Evolutionary conservation across 2,888 invertebrate genomes (phyloP), one percentile per base, ranked within the genome.

Genomic region (Cantharis lateralis): DNA sequence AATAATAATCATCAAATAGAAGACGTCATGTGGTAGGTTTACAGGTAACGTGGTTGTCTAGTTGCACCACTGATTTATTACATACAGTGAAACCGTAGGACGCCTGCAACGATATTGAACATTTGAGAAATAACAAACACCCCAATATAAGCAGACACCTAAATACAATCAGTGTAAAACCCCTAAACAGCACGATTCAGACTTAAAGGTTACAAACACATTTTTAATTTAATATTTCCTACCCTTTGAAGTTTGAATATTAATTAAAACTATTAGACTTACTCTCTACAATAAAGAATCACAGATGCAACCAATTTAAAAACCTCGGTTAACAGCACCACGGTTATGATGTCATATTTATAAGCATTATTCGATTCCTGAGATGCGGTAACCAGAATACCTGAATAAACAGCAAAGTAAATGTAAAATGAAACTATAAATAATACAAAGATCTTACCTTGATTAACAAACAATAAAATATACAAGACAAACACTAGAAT

Each of bases 321-420:
- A 69, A 95, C 89, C 90, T 98, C 98, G 7, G 97, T 96, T 77
- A 97, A 87, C 79, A 98, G 90, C 26, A 98, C 97, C 62, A 96
- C 97, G 15, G 95, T 93, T 1, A 95, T 93, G 28, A 95, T 95
- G 85, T 96, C 96, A 86, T 98, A 98, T 81, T 92, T 92, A 88
- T 98, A 98, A 32, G 91, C 91, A 84, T 95, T 95, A 86, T 94
- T 92, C 70, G 92, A 90, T 81, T 93, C 92, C 89, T 98, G 97
- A 1, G 97, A 96, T 81, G 96, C 96, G 69, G 96, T 97, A 15
- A 98, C 95, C 84, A 98, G 92, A 81, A 98, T 94, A 84, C 97
- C 98, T 98, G 86, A 3, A 91, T 91, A 79, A 66, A n/a, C 68
- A 26, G 48, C 32, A 20, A 75, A 7, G 7, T 48, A 48, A 69